Base-by-base conservation (phyloP, 2,888 invertebrate species). In the Teleogryllus oceanicus region DNA sequence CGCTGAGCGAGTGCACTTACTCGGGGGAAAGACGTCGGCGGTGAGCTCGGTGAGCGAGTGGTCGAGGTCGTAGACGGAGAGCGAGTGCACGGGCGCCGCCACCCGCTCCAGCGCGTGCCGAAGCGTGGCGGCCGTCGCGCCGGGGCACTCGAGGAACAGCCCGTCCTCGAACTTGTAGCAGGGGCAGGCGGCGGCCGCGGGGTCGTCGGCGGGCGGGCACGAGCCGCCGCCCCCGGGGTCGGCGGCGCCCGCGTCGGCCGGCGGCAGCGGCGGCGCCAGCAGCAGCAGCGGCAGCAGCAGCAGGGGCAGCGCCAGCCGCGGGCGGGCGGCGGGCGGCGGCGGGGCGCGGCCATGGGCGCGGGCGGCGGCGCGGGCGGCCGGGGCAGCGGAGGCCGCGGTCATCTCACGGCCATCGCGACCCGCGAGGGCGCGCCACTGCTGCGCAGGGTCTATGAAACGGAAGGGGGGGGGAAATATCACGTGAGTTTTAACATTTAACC, bases 91-190 rank as follows among this genome's bases (percentile, higher is more conserved):
- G 75, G 88, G 87, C 13, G 87, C 85, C 74, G 84, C 85, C 82
- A 87, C 84, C 74, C 86, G 83, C 4, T 85, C 90, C 84, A 96
- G 88, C 75, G 95, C 93, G 84, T 90, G 90, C 86, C 92, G 92
- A 83, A 96, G 90, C 78, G 94, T 92, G 82, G 90, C 89, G 76
- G 94, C 91, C 79, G 94, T 94, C 76, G 94, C 94, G 79, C 94
- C 94, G 75, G 95, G 94, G 87, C 96, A 96, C 88, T 96, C 96
- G 85, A 96, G 90, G 88, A 94, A 95, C 83, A 96, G 90, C 81
- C 95, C 96, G 89, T 96, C 95, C 88, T 96, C 96, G 87, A 96
- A 95, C 87, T 94, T 94, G 90, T 96, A 96, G 88, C 96, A 97
- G 11, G 96, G 95, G 87, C 96, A 97, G 84, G 93, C 93, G 75